Evolutionary conservation across 35 echinoderm and acorn worm genomes (phyloP).

Genomic region (Ptychodera flava): DNA sequence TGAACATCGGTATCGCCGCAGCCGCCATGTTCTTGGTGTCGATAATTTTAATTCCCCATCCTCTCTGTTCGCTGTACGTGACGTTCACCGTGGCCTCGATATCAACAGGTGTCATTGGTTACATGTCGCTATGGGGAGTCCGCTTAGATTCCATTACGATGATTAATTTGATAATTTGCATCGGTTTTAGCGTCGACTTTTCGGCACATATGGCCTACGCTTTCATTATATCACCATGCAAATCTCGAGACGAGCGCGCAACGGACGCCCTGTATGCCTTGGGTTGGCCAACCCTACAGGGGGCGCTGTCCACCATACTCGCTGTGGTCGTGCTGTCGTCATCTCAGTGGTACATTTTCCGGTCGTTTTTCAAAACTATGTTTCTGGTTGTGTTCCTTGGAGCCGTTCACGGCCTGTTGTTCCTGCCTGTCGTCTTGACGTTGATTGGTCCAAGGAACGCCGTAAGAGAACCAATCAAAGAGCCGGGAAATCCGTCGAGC

Average conservation of each 20-base stretch:
- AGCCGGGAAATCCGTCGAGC: too few relatives aligned
- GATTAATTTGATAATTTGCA: constrained; percentile 59
- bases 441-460: constrained; percentile 72
- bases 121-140: constrained; percentile 52
- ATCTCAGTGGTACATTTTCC: constrained; percentile 76
- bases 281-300: constrained; percentile 84
- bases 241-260: constrained; percentile 42
- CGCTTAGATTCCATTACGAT: constrained; percentile 49
- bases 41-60: constrained; percentile 43
- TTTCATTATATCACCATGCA: constrained; percentile 9
- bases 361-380: constrained; percentile 91
- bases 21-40: constrained; percentile 49
- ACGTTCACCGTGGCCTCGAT: constrained; percentile 46
- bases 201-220: constrained; percentile 65
- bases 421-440: constrained; percentile 66
- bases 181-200: too few relatives aligned
- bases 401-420: constrained; percentile 66
- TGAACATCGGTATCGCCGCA: constrained; percentile 46
- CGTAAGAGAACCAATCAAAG: too few relatives aligned
- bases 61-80: constrained; percentile 22
- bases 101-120: constrained; percentile 49
- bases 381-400: constrained; percentile 90
- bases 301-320: constrained; percentile 71
- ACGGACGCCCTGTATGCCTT: constrained; percentile 47
- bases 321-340: constrained; percentile 79